phyloP scores from a whole-genome alignment of 2,888 invertebrate species.

The Pristionchus exspectatus region DNA sequence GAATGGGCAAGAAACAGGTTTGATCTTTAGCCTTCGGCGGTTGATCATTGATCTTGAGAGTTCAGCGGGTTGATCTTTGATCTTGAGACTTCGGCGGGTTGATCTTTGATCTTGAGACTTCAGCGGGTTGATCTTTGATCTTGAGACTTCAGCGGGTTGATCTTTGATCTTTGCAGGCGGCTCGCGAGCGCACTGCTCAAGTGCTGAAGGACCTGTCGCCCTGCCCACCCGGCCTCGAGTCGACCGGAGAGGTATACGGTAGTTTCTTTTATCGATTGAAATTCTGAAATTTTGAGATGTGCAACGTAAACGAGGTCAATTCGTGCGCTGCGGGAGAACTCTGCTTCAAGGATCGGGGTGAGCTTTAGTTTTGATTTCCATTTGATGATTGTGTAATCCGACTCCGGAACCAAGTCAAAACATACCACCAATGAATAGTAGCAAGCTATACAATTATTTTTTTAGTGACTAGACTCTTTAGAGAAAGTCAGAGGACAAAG shows the following conservation, averaged over 20 bases:
- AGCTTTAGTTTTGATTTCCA: background rate
- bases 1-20: slow-evolving; percentile 47
- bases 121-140: slow-evolving; percentile 6
- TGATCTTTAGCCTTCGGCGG: background rate
- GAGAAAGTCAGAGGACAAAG: background rate
- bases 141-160: background rate
- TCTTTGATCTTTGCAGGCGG: background rate
- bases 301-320: slow-evolving; percentile 32
- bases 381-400: too few relatives aligned
- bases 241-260: slow-evolving; percentile 50
- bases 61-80: background rate
- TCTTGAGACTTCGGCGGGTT: too few relatives aligned
- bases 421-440: too few relatives aligned
- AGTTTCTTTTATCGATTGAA: background rate
- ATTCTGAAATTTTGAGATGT: slow-evolving; percentile 13
- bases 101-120: background rate
- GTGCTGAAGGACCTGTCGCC: slow-evolving; percentile 45
- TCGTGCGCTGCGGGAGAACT: slow-evolving; percentile 28
- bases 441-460: too few relatives aligned
- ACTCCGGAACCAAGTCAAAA: too few relatives aligned
- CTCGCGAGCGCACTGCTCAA: slow-evolving; percentile 7
- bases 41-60: background rate
- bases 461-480: too few relatives aligned
- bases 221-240: slow-evolving; percentile 53
- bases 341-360: slow-evolving; percentile 51